Evolutionary conservation across 2,888 invertebrate genomes (phyloP).

Genomic region (Acleris laterana): DNA sequence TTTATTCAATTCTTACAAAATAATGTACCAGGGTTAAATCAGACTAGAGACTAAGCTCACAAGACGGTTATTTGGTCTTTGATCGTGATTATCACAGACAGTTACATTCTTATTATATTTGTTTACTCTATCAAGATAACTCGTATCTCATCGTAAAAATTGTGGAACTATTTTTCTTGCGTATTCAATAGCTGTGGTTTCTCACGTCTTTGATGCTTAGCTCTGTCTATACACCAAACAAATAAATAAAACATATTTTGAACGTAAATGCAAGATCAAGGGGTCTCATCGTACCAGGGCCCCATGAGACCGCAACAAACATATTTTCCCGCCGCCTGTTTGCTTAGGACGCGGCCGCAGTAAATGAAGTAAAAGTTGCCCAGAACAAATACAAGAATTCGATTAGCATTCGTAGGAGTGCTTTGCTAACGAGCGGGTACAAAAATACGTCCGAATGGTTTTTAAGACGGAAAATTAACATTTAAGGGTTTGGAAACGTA

Average conservation of each 20-base stretch:
- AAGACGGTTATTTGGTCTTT: no score
- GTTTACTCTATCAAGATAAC: no score
- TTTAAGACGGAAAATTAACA: conserved; percentile 19
- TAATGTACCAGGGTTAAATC: no score
- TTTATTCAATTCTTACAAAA: no score
- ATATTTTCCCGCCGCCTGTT: conserved; percentile 49
- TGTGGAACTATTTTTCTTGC: no score
- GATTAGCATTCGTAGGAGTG: conserved; percentile 48
- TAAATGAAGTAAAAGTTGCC: conserved; percentile 49
- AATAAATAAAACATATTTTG: conserved; percentile 21
- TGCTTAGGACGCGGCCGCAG: conserved; percentile 49
- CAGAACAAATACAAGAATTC: conserved; percentile 54
- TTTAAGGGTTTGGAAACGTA: conserved; percentile 21
- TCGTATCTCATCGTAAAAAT: no score
- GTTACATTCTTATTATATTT: no score
- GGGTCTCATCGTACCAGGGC: conserved; percentile 35
- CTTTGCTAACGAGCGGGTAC: conserved; percentile 39
- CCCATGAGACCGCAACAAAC: conserved; percentile 42
- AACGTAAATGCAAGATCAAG: conserved; percentile 18
- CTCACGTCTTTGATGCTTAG: no score
- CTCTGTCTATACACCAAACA: background rate
- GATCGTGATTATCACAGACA: no score
- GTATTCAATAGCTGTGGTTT: no score
- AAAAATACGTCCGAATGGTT: conserved; percentile 19
- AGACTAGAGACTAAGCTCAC: no score